phyloP scores from a whole-genome alignment of 2,888 invertebrate species.

The Sinopyrophorus schimmeli region DNA sequence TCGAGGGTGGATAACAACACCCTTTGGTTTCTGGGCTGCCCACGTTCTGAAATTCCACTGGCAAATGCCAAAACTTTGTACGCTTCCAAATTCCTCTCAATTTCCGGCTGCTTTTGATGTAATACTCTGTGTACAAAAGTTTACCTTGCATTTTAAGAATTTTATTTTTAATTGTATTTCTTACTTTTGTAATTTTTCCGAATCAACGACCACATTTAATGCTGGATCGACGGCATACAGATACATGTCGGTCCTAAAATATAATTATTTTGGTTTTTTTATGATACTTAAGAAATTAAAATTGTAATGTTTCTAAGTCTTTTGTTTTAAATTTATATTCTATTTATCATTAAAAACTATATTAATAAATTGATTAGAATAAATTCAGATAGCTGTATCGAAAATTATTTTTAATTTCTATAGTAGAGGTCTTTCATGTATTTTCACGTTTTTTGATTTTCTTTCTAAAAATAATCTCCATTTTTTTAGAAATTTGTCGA shows the following conservation, averaged over 20 bases:
- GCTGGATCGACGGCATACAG: conserved; percentile 83
- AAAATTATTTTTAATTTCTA: too few species aligned
- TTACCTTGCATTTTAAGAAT: neutral
- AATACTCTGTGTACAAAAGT: conserved; percentile 64
- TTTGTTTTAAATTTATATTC: too few species aligned
- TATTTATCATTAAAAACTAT: too few species aligned
- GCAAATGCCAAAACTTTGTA: conserved; percentile 68
- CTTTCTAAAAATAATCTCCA: too few species aligned
- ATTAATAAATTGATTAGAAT: too few species aligned
- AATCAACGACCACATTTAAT: conserved; percentile 79
- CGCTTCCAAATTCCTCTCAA: conserved; percentile 67
- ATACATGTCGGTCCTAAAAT: conserved; percentile 79
- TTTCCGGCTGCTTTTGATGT: conserved; percentile 62
- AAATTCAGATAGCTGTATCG: too few species aligned
- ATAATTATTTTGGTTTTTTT: too few species aligned
- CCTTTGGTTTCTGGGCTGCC: conserved; percentile 53
- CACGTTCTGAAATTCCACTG: conserved; percentile 48
- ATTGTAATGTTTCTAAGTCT: too few species aligned
- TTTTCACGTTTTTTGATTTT: too few species aligned
- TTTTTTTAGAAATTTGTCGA: too few species aligned
- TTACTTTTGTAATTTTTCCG: conserved; percentile 78
- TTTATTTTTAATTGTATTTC: conserved; percentile 38
- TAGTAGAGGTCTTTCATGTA: too few species aligned
- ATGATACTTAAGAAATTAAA: too few species aligned
- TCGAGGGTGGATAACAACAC: conserved; percentile 70